Percentiles rank a stretch among this genome's conserved stretches.
Conservation (phyloP, 2,797 vertebrate species). For the Myripristis jacobus region DNA sequence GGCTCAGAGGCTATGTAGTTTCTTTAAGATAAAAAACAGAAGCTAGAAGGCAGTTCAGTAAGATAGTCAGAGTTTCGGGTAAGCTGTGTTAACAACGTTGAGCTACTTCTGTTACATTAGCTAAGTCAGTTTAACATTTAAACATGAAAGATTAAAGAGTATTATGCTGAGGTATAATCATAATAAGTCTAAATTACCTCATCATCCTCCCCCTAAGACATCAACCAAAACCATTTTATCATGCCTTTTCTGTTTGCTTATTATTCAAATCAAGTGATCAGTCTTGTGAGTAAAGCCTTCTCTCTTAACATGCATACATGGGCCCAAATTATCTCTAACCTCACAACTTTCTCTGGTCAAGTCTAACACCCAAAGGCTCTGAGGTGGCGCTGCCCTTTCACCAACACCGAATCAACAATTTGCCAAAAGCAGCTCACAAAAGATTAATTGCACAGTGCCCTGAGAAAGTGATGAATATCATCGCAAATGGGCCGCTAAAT, state of each 20-base stretch:
- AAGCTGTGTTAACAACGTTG: neutral
- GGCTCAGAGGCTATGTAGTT: too few relatives aligned
- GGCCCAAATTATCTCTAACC: neutral
- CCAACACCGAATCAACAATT: slow-evolving; percentile 53
- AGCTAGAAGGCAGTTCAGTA: neutral
- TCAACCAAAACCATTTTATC: neutral
- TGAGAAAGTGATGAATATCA: slow-evolving; percentile 70
- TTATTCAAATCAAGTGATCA: neutral
- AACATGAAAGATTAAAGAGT: neutral
- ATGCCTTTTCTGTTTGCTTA: neutral
- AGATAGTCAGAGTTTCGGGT: neutral
- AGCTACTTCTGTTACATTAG: neutral
- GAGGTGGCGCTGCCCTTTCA: slow-evolving; percentile 47
- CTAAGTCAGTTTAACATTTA: neutral
- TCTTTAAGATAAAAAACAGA: too few relatives aligned
- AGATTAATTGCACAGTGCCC: slow-evolving; percentile 73
- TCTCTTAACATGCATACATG: neutral
- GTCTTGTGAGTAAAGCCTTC: neutral
- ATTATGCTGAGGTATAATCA: neutral
- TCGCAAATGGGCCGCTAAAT: slow-evolving; percentile 61
- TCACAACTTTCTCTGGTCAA: slow-evolving; percentile 29
- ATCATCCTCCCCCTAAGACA: neutral
- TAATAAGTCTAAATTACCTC: neutral
- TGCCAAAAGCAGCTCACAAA: slow-evolving; percentile 52
- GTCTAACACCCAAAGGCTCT: slow-evolving; percentile 36